Evolutionary conservation across 2,113 vertebrate species (phyloP).

Genomic region (Antechinus stuartii): DNA sequence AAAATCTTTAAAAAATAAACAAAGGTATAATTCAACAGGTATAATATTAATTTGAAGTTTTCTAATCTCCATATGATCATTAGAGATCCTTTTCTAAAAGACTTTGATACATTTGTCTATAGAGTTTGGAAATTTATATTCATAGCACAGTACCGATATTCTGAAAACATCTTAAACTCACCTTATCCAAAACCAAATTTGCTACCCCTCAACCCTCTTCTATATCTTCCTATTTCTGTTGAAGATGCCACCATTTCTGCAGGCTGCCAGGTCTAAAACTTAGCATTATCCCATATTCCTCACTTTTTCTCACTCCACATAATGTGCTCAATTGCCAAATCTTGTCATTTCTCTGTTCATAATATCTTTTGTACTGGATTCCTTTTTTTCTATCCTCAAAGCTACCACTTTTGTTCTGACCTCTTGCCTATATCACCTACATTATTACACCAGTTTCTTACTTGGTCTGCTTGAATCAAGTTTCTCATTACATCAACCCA

Average conservation of each 20-base stretch:
- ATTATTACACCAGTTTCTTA: not conserved
- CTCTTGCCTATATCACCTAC: not conserved
- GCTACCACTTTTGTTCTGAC: not conserved
- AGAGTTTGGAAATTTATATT: not conserved
- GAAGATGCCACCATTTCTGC: not conserved
- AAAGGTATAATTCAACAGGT: not conserved
- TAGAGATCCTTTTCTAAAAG: not conserved
- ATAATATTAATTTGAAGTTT: not conserved
- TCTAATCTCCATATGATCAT: not conserved
- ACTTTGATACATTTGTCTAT: not conserved
- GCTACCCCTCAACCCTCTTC: not conserved
- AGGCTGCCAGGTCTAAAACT: not conserved
- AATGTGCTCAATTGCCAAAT: not conserved
- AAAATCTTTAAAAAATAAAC: not conserved
- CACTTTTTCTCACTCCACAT: not conserved
- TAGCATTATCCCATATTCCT: not conserved
- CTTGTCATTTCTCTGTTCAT: not conserved
- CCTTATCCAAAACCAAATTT: not conserved
- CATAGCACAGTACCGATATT: not conserved
- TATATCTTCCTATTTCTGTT: not conserved
- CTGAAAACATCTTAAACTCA: not conserved
- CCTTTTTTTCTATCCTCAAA: not conserved
- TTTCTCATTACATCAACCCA: not conserved
- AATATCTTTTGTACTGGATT: not conserved
- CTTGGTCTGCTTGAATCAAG: not conserved